Evolutionary conservation across 2,113 vertebrate species (phyloP).

Genomic region (Eolophus roseicapilla): DNA sequence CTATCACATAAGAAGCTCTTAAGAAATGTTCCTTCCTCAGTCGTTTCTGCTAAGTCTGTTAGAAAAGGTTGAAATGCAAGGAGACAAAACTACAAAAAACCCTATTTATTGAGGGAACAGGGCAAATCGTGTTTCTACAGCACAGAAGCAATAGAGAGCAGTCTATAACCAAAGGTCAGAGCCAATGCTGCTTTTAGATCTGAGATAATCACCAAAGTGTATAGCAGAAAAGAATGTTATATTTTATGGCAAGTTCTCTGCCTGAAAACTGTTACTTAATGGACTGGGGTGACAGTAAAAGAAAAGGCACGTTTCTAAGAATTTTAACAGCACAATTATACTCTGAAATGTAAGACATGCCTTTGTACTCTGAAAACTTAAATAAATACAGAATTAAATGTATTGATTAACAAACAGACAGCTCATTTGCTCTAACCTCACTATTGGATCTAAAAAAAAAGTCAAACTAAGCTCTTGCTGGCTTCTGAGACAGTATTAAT

Average conservation of each 20-base stretch:
- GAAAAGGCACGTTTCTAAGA: neutral
- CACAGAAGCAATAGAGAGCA: neutral
- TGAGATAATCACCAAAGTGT: constrained; percentile 7
- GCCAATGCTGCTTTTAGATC: neutral
- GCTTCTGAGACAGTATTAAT: neutral
- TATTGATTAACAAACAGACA: neutral
- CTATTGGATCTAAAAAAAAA: neutral
- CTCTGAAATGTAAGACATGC: neutral
- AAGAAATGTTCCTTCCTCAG: neutral
- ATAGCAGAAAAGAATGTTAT: constrained; percentile 22
- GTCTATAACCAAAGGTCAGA: neutral
- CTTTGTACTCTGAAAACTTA: neutral
- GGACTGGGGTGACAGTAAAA: neutral
- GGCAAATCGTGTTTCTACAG: neutral
- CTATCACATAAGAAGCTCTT: neutral
- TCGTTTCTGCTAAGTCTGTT: neutral
- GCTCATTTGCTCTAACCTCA: neutral
- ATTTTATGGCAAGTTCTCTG: neutral
- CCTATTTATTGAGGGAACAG: neutral
- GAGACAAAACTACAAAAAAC: neutral
- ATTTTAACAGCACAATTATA: neutral
- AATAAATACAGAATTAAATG: neutral
- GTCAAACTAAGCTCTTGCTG: neutral
- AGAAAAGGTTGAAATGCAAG: neutral
- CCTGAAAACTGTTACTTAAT: constrained; percentile 10